Evolutionary conservation across 1,140 invertebrate species (phyloP), one percentile per base, ranked within the genome.

Genomic region (Platorchestia sp.): DNA sequence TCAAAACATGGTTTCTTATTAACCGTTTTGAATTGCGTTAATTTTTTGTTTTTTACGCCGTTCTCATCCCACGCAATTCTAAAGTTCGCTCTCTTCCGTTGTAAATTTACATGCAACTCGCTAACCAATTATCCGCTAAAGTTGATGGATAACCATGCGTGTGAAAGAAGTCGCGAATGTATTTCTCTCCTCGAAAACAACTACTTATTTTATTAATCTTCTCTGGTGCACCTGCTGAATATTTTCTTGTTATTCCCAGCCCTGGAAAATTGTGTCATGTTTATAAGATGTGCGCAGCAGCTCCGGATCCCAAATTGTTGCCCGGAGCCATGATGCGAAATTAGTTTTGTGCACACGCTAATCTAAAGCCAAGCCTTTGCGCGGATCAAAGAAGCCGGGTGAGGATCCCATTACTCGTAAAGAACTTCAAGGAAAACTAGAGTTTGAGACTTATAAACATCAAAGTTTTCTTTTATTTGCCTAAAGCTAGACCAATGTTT

Each of bases 271-370:
- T 75, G 59, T 27, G 59, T 75, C 59, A 75, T 75, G 59, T 75
- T 75, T 75, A 75, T 10, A 75, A 75, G 59, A 75, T 75, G 59
- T 75, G 59, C 27, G 59, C 27, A 75, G 59, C 3, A 44, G 87
- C 87, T 14, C 43, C 87, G 14, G 41, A 22, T 89, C 87, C 43
- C 14, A 89, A 89, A 89, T 89, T 89, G 87, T 14, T 42, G 43
- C n/a, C 41, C 36, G 43, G 43, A 44, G 87, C 41, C 87, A 44
- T 14, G 87, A 42, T 44, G 87, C n/a, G 41, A 27, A 43, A 42
- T 89, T 89, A 89, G 87, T 89, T 89, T 89, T 89, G 87, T 41
- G 41, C n/a, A 89, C 27, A 89, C 87, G 14, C 59, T 89, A 89
- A 89, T 89, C 87, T 89, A 89, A 41, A 89, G 87, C 14, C 87